Conservation (phyloP, 2,797 vertebrate genomes). For the Danionella dracula region DNA sequence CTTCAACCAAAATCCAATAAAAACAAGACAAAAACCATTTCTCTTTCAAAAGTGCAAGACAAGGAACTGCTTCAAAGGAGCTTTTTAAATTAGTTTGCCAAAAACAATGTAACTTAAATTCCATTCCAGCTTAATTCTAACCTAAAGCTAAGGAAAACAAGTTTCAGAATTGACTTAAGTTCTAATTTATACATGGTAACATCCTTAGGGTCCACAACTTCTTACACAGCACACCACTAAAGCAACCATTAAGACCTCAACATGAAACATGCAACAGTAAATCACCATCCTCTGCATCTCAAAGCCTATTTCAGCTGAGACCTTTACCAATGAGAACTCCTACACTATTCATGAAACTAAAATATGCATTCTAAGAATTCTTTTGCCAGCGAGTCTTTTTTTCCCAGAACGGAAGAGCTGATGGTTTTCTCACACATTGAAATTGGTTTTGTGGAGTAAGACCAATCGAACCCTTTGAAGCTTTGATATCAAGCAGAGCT, state of each 20-base stretch:
- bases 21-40: not conserved
- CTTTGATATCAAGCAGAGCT: not conserved
- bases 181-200: not conserved
- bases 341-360: not conserved
- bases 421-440: not conserved
- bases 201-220: not conserved
- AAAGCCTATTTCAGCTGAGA: not conserved
- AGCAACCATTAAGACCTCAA: not conserved
- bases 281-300: not conserved
- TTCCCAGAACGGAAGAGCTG: not conserved
- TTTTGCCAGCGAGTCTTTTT: not conserved
- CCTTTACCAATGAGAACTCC: not conserved
- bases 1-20: not conserved
- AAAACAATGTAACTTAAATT: not conserved
- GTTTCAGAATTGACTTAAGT: not conserved
- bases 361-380: not conserved
- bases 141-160: not conserved
- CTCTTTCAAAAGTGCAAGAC: not conserved
- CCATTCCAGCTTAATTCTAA: not conserved
- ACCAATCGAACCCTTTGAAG: not conserved
- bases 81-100: not conserved
- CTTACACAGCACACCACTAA: not conserved
- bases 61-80: not conserved
- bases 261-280: not conserved
- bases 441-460: not conserved